Base-by-base conservation (phyloP, 2,888 invertebrate genomes). In the Nemapogon koenigi region DNA sequence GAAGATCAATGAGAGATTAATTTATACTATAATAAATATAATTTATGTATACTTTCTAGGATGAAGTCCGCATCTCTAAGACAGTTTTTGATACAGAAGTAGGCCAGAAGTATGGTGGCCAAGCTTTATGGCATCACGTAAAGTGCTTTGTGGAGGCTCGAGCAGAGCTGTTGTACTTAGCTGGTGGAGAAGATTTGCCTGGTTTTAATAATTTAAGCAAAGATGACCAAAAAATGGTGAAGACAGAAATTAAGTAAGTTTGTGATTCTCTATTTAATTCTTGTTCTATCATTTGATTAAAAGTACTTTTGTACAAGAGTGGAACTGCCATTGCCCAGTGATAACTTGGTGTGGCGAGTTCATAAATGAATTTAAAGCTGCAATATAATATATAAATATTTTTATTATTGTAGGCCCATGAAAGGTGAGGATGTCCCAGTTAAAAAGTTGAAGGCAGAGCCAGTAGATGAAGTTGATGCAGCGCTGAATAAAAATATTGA, bases 91-190 rank as follows among this genome's bases (percentile, higher is more conserved):
- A 94, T 41, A 86, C 87, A 33, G 91, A 91, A 50, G 78, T 89
- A 14, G 93, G 90, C 0, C 84, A 82, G 53, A 86, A 86, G 59
- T 93, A 85, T 63, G 94, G 94, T 0, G 94, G 94, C 0, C 83
- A 89, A 52, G 86, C 92, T 40, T 73, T 87, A 37, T 97, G 97
- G 97, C 88, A 97, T 63, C 97, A 97, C 67, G 64, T 94, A 2
- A 88, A 90, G 42, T 97, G 97, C 59, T 97, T 97, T 72, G 87
- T 84, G 0, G 86, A 91, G 53, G 51, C 65, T 1, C 81, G 94
- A 26, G 79, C 82, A 14, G 87, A 89, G 6, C 64, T 95, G 2
- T 83, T 86, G 11, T 97, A 87, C 67, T 85, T 83, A 55, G 89
- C 84, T 25, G 71, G 81, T 8, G 94, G 89, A 0, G 85, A 87